These are phyloP conservation scores for Callimorpha dominula DNA, from an alignment of 2,888 invertebrate genomes.

Conservation along the genomic window DNA sequence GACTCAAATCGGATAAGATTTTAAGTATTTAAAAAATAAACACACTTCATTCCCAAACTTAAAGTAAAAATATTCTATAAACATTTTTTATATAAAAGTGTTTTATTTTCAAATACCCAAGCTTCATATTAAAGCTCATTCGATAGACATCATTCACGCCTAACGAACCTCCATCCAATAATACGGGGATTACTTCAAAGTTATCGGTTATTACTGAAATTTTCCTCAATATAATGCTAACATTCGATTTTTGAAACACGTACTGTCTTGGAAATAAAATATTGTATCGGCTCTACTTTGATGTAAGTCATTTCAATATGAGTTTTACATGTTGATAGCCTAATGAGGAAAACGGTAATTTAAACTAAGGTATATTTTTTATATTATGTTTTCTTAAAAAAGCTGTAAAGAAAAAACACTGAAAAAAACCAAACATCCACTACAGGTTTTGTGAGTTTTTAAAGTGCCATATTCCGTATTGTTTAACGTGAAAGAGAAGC, in stretches of 20 bases:
- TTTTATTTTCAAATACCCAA: constrained; percentile 19
- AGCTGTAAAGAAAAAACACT: too few species aligned
- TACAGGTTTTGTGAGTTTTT: too few species aligned
- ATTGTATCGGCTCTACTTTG: constrained; percentile 10
- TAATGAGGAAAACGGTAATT: background rate
- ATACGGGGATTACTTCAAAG: constrained; percentile 39
- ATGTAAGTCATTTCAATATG: background rate
- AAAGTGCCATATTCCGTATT: too few species aligned
- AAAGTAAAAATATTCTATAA: too few species aligned
- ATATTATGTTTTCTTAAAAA: too few species aligned
- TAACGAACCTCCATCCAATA: constrained; percentile 46
- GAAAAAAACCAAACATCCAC: too few species aligned
- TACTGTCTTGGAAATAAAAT: constrained; percentile 30
- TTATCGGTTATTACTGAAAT: constrained; percentile 33
- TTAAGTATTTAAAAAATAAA: too few species aligned
- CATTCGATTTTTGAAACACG: constrained; percentile 28
- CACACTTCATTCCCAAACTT: too few species aligned
- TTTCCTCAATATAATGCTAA: constrained; percentile 32
- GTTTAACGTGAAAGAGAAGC: too few species aligned
- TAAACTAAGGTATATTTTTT: background rate
- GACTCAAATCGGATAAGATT: too few species aligned
- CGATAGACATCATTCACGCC: constrained; percentile 37
- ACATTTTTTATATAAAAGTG: background rate
- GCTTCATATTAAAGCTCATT: constrained; percentile 23
- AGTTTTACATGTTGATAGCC: background rate